Evolutionary conservation across 2,113 vertebrate genomes (phyloP).

Genomic region (Mormyrus iriodes): DNA sequence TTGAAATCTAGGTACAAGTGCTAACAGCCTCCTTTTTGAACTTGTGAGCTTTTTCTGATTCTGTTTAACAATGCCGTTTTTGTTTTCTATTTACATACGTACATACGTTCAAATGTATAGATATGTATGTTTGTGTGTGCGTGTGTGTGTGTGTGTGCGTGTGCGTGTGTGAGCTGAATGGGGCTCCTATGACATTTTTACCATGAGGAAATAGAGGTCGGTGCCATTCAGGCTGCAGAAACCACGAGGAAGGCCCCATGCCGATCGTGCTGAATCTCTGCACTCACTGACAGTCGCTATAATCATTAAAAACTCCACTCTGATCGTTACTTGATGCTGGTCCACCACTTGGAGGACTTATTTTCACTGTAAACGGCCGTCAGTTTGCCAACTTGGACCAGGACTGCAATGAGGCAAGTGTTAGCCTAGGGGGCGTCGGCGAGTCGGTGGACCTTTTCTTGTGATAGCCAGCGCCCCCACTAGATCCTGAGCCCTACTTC

Average conservation of each 20-base stretch:
- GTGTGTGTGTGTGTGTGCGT: slow-evolving; percentile 18
- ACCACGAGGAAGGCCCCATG: slow-evolving; percentile 42
- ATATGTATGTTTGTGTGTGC: slow-evolving; percentile 25
- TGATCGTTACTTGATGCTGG: slow-evolving; percentile 17
- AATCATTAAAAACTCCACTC: slow-evolving; percentile 7
- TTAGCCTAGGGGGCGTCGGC: no score
- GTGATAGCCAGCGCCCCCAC: not conserved
- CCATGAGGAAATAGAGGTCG: not conserved
- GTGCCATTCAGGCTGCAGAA: slow-evolving; percentile 23
- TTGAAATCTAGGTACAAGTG: slow-evolving; percentile 64
- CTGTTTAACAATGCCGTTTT: slow-evolving; percentile 42
- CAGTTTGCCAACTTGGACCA: not conserved
- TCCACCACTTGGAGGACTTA: slow-evolving; percentile 3
- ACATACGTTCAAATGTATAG: slow-evolving; percentile 41
- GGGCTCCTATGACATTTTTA: slow-evolving; percentile 32
- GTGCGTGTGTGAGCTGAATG: slow-evolving; percentile 32
- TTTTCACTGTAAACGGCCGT: not conserved
- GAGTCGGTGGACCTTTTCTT: not conserved
- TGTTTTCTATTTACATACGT: slow-evolving; percentile 41
- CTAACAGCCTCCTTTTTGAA: slow-evolving; percentile 51
- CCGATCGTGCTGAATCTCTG: slow-evolving; percentile 31
- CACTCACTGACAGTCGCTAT: slow-evolving; percentile 14
- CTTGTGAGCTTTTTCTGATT: slow-evolving; percentile 49
- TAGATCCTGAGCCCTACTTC: not conserved
- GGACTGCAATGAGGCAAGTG: not conserved